These are phyloP conservation scores for Nowickia ferox DNA, from an alignment of 2,888 invertebrate species.

Conservation along the genomic window DNA sequence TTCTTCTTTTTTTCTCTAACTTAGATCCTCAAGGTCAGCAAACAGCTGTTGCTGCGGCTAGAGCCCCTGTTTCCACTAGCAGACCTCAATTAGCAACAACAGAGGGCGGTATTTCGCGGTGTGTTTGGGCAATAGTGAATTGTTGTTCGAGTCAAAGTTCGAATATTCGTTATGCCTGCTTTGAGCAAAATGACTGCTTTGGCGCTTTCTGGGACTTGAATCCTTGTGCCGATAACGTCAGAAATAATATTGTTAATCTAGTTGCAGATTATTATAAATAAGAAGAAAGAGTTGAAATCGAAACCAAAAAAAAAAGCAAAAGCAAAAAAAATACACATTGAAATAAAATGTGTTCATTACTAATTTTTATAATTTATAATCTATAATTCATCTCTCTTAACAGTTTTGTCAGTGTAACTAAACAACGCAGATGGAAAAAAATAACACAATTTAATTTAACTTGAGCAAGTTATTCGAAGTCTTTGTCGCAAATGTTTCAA, in stretches of 20 bases:
- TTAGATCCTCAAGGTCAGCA: constrained; percentile 42
- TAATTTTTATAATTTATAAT: neutral
- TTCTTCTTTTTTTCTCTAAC: neutral
- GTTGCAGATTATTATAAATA: constrained; percentile 69
- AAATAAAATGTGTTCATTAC: neutral
- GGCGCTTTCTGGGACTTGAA: constrained; percentile 89
- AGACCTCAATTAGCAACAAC: constrained; percentile 77
- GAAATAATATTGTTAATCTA: constrained; percentile 71
- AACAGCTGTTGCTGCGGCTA: constrained; percentile 30
- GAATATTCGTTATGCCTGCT: constrained; percentile 85
- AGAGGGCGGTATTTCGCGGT: constrained; percentile 84
- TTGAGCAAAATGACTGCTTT: constrained; percentile 88
- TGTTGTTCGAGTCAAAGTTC: constrained; percentile 86
- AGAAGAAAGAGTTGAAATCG: neutral
- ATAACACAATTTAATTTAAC: neutral
- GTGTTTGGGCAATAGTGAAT: constrained; percentile 90
- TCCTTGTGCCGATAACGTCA: constrained; percentile 87
- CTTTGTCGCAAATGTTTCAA: neutral
- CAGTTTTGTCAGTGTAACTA: constrained; percentile 3
- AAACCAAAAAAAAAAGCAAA: constrained; percentile 12
- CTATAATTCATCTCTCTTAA: neutral
- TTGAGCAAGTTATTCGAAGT: neutral
- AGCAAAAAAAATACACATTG: neutral
- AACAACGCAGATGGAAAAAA: neutral
- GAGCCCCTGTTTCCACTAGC: constrained; percentile 45